phyloP scores from a whole-genome alignment of 2,113 vertebrate genomes.

The Empidonax alnorum region DNA sequence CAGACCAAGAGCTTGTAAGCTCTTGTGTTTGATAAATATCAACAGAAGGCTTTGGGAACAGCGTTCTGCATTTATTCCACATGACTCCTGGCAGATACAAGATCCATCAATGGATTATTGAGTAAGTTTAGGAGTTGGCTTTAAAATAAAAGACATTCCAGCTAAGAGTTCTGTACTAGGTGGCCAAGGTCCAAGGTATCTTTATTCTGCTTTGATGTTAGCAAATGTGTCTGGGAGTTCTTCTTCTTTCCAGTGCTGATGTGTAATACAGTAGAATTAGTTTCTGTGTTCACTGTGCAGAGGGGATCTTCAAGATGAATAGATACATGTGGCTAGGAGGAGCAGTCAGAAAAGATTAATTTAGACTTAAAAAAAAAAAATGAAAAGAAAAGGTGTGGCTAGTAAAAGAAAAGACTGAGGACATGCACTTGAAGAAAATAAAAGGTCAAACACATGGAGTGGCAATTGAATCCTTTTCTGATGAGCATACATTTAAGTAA shows the following conservation, averaged over 20 bases:
- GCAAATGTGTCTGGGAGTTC: neutral
- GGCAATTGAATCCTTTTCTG: neutral
- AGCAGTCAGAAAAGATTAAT: neutral
- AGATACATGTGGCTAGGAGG: neutral
- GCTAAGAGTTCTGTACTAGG: neutral
- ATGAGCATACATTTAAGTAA: neutral
- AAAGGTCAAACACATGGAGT: neutral
- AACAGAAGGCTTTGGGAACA: neutral
- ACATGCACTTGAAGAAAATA: neutral
- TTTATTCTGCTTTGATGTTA: neutral
- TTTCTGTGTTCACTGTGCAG: neutral
- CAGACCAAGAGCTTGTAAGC: neutral
- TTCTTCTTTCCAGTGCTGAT: neutral
- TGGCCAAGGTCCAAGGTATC: neutral
- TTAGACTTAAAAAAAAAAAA: neutral
- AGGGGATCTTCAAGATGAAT: neutral
- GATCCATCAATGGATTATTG: neutral
- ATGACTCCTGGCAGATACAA: neutral
- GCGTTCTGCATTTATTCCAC: constrained; percentile 1
- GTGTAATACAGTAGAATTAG: neutral
- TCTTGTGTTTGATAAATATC: neutral
- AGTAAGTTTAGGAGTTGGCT: neutral
- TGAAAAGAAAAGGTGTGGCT: neutral
- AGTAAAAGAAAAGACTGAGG: neutral
- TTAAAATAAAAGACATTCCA: neutral